Evolutionary conservation across 2,888 invertebrate genomes (phyloP).

Genomic region (Trypoxylon attenuatum): DNA sequence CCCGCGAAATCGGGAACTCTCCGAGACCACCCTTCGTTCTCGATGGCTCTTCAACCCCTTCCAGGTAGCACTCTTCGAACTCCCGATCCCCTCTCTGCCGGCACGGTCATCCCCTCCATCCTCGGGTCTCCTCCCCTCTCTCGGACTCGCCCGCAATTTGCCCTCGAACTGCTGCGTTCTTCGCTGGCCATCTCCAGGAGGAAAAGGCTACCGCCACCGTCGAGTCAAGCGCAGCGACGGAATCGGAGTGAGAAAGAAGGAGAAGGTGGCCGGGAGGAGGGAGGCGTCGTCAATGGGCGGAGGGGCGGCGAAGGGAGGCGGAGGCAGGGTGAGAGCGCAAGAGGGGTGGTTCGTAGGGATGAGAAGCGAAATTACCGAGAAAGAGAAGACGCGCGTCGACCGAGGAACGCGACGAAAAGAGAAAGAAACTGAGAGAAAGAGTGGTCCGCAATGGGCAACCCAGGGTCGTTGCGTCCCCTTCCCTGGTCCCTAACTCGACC

Average conservation of each 20-base stretch:
- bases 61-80: constrained; percentile 50
- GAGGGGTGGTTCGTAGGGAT: too few relatives aligned
- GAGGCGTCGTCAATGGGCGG: background rate
- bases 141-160: too few relatives aligned
- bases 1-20: too few relatives aligned
- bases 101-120: too few relatives aligned
- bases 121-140: too few relatives aligned
- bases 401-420: background rate
- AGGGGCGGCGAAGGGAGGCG: constrained; percentile 1
- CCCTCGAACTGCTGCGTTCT: too few relatives aligned
- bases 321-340: constrained; percentile 11
- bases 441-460: constrained; percentile 3
- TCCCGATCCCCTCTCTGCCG: constrained; percentile 33
- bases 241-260: background rate
- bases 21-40: constrained; percentile 47
- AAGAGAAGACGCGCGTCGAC: background rate
- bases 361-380: background rate
- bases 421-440: constrained; percentile 17
- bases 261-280: background rate
- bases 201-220: too few relatives aligned
- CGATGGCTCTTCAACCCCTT: constrained; percentile 60
- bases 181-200: too few relatives aligned
- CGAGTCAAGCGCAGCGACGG: too few relatives aligned
- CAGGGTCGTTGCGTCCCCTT: background rate
- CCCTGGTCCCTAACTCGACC: background rate